Percentiles rank a stretch among this genome's conserved stretches.
Conservation (phyloP, 2,113 vertebrate species). For the Leiothrix lutea region DNA sequence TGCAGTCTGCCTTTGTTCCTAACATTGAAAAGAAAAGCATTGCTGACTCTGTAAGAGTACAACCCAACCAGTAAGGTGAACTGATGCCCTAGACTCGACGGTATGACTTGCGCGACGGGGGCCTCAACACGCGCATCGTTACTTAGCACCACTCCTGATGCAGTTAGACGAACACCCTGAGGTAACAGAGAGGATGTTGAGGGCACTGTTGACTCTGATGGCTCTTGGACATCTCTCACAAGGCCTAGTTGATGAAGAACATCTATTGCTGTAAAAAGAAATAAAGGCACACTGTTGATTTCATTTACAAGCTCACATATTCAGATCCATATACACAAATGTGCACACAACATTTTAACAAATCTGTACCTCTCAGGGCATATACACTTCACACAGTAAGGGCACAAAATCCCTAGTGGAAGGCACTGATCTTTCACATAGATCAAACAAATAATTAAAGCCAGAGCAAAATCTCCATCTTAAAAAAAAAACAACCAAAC, state of each 20-base stretch:
- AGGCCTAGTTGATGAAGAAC: constrained; percentile 87
- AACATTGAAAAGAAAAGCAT: constrained; percentile 94
- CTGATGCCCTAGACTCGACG: constrained; percentile 73
- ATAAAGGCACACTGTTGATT: constrained; percentile 36
- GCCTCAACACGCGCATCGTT: constrained; percentile 78
- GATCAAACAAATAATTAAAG: neutral
- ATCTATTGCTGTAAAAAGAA: constrained; percentile 86
- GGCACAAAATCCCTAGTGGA: neutral
- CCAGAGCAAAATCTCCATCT: neutral
- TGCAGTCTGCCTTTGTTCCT: constrained; percentile 83
- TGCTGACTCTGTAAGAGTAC: constrained; percentile 85
- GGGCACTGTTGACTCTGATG: constrained; percentile 55
- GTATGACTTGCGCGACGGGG: constrained; percentile 74
- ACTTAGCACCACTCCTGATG: constrained; percentile 80
- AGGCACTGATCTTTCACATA: neutral
- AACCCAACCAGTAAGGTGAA: constrained; percentile 88
- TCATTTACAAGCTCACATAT: neutral
- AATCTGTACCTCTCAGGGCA: neutral
- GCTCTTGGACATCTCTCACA: constrained; percentile 68
- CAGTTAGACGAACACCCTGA: constrained; percentile 69
- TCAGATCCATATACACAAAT: neutral
- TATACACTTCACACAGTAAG: neutral
- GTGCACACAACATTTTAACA: neutral
- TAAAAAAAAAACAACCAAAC: neutral
- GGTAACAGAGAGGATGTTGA: constrained; percentile 65